Evolutionary conservation across 2,113 vertebrate genomes (phyloP).

Genomic region (Rhynchopsitta pachyrhyncha): DNA sequence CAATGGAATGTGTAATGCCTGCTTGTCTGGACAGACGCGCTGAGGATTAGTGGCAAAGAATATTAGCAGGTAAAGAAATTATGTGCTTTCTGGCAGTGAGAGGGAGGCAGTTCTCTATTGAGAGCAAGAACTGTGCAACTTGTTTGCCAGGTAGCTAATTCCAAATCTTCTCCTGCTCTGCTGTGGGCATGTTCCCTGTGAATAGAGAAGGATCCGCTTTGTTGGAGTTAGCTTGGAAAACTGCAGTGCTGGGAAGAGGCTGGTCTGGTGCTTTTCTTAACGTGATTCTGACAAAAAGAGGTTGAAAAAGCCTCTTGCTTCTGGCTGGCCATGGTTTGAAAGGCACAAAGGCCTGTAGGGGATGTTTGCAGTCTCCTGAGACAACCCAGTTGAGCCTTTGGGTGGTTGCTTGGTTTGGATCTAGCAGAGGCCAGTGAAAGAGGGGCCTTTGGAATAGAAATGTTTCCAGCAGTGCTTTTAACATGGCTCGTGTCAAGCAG

Average conservation of each 20-base stretch:
- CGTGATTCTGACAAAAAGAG: neutral
- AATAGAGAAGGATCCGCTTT: neutral
- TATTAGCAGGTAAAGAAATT: conserved; percentile 64
- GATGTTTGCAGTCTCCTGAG: neutral
- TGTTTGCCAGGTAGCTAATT: conserved; percentile 20
- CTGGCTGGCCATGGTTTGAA: neutral
- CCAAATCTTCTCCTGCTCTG: neutral
- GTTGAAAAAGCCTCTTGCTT: neutral
- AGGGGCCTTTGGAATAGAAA: neutral
- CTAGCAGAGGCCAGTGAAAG: neutral
- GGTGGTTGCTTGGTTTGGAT: neutral
- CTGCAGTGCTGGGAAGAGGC: neutral
- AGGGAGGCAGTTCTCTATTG: neutral
- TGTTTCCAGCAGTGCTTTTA: neutral
- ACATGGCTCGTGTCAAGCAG: neutral
- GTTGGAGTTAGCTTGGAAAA: neutral
- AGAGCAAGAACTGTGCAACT: conserved; percentile 7
- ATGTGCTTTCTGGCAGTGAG: conserved; percentile 17
- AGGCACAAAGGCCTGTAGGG: fast-evolving
- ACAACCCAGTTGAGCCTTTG: neutral
- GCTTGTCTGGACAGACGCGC: conserved; percentile 64
- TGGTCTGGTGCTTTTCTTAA: neutral
- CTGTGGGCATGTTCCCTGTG: neutral
- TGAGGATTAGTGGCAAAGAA: conserved; percentile 61
- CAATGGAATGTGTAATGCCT: conserved; percentile 67